Percentiles rank a stretch among this genome's conserved stretches.
phyloP scores from a whole-genome alignment of 1,140 invertebrate species.

The Whitmania pigra region DNA sequence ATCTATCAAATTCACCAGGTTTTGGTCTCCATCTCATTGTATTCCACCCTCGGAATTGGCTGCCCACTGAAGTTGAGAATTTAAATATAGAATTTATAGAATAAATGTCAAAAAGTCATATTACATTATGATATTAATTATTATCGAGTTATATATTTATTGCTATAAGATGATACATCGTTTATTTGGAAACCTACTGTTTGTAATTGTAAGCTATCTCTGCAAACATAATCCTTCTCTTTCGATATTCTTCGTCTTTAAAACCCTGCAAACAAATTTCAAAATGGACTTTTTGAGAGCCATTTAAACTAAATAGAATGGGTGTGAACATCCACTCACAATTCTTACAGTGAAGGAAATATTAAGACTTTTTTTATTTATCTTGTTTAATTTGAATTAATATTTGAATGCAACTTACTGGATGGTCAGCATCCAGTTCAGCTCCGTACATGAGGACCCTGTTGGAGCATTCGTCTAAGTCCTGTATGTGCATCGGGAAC shows the following conservation, averaged over 20 bases:
- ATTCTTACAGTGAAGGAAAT: too few relatives aligned
- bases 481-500: conserved; percentile 90
- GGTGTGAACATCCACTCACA: too few relatives aligned
- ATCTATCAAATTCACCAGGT: conserved; percentile 66
- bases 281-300: too few relatives aligned
- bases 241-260: conserved; percentile 39
- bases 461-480: conserved; percentile 64
- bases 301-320: too few relatives aligned
- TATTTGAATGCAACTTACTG: conserved; percentile 59
- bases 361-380: too few relatives aligned
- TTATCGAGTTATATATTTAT: neutral
- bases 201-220: conserved; percentile 38
- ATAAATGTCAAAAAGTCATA: conserved; percentile 8
- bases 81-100: neutral
- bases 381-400: too few relatives aligned
- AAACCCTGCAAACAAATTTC: conserved; percentile 34
- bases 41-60: conserved; percentile 80
- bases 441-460: conserved; percentile 93
- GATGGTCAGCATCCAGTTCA: conserved; percentile 93
- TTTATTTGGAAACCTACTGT: conserved; percentile 34
- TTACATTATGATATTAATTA: conserved; percentile 16
- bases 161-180: neutral
- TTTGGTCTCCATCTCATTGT: conserved; percentile 77
- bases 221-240: conserved; percentile 37
- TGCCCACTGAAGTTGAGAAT: conserved; percentile 57